phyloP scores from a whole-genome alignment of 2,888 invertebrate genomes.

The Phania funesta region DNA sequence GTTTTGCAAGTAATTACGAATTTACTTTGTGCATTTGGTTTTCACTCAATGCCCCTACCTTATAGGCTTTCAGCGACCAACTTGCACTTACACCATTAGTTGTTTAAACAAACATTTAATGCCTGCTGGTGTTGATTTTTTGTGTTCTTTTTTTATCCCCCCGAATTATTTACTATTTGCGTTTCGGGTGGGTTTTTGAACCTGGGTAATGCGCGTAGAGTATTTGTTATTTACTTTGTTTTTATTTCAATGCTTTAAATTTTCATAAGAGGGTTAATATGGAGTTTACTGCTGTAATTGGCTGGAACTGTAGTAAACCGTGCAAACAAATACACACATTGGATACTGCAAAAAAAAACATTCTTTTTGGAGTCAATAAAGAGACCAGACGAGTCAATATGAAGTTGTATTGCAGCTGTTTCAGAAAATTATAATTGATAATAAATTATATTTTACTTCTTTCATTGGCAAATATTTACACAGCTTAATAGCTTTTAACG shows the following conservation, averaged over 20 bases:
- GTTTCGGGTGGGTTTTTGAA: not conserved
- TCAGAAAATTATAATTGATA: slow-evolving; percentile 33
- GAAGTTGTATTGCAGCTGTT: not conserved
- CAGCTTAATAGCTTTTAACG: too few relatives aligned
- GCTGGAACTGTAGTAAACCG: not conserved
- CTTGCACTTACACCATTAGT: not conserved
- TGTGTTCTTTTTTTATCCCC: not conserved
- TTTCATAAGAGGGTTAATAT: slow-evolving; percentile 24
- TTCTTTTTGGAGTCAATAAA: not conserved
- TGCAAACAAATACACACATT: slow-evolving; percentile 4
- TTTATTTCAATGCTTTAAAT: not conserved
- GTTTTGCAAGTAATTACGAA: slow-evolving; percentile 58
- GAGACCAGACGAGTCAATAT: not conserved
- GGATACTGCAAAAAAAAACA: not conserved
- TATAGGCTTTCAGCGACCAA: not conserved
- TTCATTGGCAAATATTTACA: too few relatives aligned
- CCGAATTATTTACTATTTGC: slow-evolving; percentile 7
- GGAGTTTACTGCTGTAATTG: not conserved
- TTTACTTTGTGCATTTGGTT: slow-evolving; percentile 60
- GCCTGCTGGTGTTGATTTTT: not conserved
- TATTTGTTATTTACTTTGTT: not conserved
- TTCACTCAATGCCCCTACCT: slow-evolving; percentile 19
- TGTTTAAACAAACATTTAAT: slow-evolving; percentile 27
- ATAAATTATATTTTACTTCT: not conserved
- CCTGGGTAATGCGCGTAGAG: slow-evolving; percentile 14